Percentiles rank a stretch among this genome's conserved stretches.
Conservation (phyloP, 2,113 vertebrate genomes). For the Alectura lathami region DNA sequence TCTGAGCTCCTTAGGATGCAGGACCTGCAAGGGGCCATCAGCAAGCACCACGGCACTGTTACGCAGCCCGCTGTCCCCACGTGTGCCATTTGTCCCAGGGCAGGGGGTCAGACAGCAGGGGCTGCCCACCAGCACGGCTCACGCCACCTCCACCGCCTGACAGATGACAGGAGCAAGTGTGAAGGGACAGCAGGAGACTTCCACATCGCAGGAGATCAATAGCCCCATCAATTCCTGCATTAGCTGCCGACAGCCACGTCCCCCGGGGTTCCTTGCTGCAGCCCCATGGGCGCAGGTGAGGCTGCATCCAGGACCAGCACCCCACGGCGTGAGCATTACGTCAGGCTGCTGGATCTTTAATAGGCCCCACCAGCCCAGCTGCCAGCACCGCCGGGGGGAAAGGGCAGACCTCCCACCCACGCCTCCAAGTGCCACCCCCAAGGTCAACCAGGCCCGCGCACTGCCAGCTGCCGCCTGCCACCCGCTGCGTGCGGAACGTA, state of each 20-base stretch:
- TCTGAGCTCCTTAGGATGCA: background rate
- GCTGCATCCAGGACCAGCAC: background rate
- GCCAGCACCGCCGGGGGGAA: background rate
- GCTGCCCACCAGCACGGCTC: background rate
- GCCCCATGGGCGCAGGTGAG: background rate
- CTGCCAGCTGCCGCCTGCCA: background rate
- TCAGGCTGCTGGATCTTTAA: conserved; percentile 23
- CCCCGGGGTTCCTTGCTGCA: background rate
- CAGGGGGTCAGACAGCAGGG: background rate
- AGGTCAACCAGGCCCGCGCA: accelerated
- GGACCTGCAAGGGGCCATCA: background rate
- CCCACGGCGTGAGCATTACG: accelerated
- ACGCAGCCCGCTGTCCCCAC: accelerated
- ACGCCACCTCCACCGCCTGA: background rate
- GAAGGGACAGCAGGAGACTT: background rate
- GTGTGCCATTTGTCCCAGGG: background rate
- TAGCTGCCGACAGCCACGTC: background rate
- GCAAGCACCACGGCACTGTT: background rate
- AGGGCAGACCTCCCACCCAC: background rate
- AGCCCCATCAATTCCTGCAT: background rate
- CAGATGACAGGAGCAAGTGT: background rate
- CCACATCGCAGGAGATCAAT: background rate
- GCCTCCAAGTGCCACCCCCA: background rate
- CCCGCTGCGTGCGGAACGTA: background rate
- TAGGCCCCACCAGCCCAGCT: background rate